Percentiles rank a stretch among this genome's conserved stretches.
Evolutionary conservation across 2,888 invertebrate genomes (phyloP).

Genomic region (Tetrapedia diversipes): DNA sequence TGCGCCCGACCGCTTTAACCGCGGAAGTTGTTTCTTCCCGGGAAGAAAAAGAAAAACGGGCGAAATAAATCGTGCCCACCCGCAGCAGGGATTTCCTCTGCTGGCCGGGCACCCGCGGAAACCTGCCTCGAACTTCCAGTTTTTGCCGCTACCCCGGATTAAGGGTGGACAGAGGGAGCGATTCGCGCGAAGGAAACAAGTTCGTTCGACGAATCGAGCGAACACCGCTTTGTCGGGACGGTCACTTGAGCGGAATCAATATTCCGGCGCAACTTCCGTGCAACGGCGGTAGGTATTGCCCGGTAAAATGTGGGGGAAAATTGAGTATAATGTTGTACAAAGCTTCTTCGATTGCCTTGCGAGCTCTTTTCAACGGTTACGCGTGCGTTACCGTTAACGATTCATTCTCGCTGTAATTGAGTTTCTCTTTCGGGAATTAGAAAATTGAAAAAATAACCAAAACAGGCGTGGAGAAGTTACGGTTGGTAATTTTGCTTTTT

Average conservation of each 20-base stretch:
- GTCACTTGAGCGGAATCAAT: conserved; percentile 53
- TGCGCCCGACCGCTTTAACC: background rate
- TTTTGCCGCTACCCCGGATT: background rate
- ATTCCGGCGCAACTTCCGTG: conserved; percentile 57
- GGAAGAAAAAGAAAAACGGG: background rate
- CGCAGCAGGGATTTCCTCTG: background rate
- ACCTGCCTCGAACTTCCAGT: background rate
- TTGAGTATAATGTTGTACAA: conserved; percentile 40
- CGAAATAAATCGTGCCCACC: conserved; percentile 11
- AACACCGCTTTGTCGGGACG: conserved; percentile 30
- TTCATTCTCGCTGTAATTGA: too few relatives aligned
- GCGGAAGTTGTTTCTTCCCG: background rate
- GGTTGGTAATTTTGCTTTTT: too few relatives aligned
- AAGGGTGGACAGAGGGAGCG: background rate
- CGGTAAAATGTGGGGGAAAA: conserved; percentile 41
- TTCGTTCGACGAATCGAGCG: conserved; percentile 17
- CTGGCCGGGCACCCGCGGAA: too few relatives aligned
- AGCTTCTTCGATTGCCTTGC: conserved; percentile 41
- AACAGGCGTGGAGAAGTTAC: too few relatives aligned
- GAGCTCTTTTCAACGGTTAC: too few relatives aligned
- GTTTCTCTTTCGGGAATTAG: too few relatives aligned
- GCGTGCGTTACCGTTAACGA: too few relatives aligned
- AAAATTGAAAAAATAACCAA: too few relatives aligned
- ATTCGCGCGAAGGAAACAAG: background rate
- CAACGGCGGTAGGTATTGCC: conserved; percentile 22